These are phyloP conservation scores for Thinocorus orbignyianus DNA, from an alignment of 2,113 vertebrate species.

Conservation along the genomic window DNA sequence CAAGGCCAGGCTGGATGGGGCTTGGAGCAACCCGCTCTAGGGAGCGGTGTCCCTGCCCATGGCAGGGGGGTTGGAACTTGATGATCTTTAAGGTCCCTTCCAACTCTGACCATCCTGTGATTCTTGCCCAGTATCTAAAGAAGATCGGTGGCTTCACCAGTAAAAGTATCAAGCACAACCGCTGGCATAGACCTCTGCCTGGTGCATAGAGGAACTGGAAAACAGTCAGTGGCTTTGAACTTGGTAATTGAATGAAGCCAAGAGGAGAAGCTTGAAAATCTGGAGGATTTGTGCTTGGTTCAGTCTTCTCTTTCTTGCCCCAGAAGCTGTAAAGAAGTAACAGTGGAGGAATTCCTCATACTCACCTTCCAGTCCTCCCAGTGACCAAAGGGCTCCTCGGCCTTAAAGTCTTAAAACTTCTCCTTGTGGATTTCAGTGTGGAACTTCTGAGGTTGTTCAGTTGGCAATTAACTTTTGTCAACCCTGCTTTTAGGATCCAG, in stretches of 20 bases:
- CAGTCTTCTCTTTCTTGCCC: not conserved
- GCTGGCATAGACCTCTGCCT: not conserved
- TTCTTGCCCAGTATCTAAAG: rapidly evolving
- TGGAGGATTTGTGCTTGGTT: not conserved
- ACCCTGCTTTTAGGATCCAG: constrained; percentile 84
- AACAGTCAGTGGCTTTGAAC: not conserved
- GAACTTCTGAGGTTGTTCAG: not conserved
- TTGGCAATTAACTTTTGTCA: not conserved
- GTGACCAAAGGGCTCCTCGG: not conserved
- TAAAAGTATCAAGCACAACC: not conserved
- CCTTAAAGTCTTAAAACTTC: not conserved
- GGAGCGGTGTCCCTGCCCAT: too few species aligned
- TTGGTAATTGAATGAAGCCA: not conserved
- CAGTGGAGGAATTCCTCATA: not conserved
- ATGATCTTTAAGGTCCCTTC: too few species aligned
- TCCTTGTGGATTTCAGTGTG: not conserved
- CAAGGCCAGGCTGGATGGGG: too few species aligned
- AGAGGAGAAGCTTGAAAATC: not conserved
- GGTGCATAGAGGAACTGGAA: not conserved
- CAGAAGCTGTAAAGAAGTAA: rapidly evolving
- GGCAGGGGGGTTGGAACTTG: too few species aligned
- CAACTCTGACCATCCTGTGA: too few species aligned
- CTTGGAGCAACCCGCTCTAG: too few species aligned
- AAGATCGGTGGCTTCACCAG: not conserved
- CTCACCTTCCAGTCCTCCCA: not conserved